phyloP scores from a whole-genome alignment of 2,113 vertebrate genomes.

The Lepisosteus osseus region DNA sequence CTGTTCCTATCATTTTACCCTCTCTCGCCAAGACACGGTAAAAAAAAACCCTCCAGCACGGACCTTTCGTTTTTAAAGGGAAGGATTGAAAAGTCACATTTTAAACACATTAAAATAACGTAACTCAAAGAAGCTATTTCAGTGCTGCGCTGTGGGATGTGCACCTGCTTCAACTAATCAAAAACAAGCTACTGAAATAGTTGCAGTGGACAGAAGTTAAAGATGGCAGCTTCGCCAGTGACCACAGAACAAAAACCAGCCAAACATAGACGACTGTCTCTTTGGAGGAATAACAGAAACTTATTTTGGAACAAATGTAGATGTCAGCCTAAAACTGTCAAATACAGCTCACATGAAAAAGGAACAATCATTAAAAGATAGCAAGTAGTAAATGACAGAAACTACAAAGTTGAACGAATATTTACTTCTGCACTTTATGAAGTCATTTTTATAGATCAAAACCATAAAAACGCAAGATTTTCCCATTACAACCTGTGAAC shows the following conservation, averaged over 20 bases:
- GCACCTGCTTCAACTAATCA: slow-evolving; percentile 14
- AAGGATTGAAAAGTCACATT: background rate
- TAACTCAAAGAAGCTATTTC: background rate
- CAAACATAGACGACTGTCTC: background rate
- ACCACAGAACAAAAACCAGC: background rate
- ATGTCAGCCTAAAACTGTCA: too few species aligned
- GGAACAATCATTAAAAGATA: too few species aligned
- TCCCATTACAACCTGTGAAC: too few species aligned
- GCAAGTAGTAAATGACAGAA: too few species aligned
- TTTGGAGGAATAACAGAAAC: too few species aligned
- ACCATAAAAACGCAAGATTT: too few species aligned
- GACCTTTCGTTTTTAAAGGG: background rate
- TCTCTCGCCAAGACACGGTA: background rate
- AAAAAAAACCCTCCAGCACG: background rate
- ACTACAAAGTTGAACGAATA: too few species aligned
- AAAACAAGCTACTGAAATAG: slow-evolving; percentile 19
- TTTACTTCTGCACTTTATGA: too few species aligned
- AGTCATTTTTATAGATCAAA: too few species aligned
- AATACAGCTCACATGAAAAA: too few species aligned
- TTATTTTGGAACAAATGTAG: too few species aligned
- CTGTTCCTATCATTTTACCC: background rate
- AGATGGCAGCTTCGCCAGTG: background rate
- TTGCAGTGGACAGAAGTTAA: background rate
- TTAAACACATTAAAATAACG: background rate
- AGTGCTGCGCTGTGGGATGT: background rate